phyloP scores from a whole-genome alignment of 2,797 vertebrate species.

The Cryptoblepharus egeriae region DNA sequence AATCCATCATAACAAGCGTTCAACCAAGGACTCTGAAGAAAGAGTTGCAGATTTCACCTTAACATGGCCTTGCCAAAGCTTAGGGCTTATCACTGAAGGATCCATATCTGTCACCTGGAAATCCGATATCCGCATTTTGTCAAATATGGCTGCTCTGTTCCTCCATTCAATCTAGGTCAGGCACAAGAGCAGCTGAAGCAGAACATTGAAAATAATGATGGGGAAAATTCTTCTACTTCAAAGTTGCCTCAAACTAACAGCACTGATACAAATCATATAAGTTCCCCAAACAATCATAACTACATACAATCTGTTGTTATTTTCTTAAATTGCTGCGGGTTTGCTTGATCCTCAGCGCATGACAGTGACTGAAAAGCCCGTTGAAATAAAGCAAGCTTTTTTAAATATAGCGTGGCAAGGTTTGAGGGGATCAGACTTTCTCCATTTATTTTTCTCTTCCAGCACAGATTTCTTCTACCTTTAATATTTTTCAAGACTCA shows the following conservation, averaged over 20 bases:
- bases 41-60: neutral
- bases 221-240: slow-evolving; percentile 7
- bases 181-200: slow-evolving; percentile 7
- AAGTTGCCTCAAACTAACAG: slow-evolving; percentile 18
- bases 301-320: slow-evolving; percentile 16
- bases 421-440: neutral
- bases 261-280: slow-evolving; percentile 16
- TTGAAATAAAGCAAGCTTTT: neutral
- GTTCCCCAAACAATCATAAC: slow-evolving; percentile 17
- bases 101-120: neutral
- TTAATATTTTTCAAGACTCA: slow-evolving; percentile 7
- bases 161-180: slow-evolving; percentile 15
- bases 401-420: neutral
- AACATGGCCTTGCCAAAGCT: neutral
- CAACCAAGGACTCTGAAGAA: neutral
- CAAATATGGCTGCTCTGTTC: neutral
- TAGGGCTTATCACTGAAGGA: neutral
- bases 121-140: neutral
- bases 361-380: neutral
- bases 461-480: neutral
- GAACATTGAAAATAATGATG: slow-evolving; percentile 42
- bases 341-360: neutral
- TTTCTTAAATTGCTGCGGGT: slow-evolving; percentile 22
- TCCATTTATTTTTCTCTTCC: neutral
- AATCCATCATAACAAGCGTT: neutral